Conservation (phyloP, 2,888 invertebrate genomes). For the Thalpophila matura region DNA sequence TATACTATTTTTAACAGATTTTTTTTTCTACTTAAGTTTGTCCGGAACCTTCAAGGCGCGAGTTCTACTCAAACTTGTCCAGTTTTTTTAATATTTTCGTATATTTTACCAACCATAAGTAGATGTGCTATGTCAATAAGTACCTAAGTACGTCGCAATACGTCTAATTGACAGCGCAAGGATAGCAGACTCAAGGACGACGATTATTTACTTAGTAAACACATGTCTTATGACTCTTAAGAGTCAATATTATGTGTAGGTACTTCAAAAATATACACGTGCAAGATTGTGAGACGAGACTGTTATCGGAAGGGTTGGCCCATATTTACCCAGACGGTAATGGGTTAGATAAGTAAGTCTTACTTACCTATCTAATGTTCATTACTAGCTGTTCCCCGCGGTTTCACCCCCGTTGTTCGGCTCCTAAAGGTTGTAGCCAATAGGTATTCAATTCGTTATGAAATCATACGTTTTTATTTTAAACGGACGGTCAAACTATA, state of each 20-base stretch:
- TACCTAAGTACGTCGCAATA: background rate
- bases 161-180: conserved; percentile 2
- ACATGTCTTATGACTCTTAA: conserved; percentile 34
- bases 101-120: conserved; percentile 16
- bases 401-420: too few species aligned
- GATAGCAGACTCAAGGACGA: conserved; percentile 38
- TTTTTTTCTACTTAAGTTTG: too few species aligned
- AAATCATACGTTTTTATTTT: too few species aligned
- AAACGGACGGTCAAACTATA: too few species aligned
- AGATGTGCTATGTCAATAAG: conserved; percentile 14
- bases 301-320: conserved; percentile 31
- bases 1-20: too few species aligned
- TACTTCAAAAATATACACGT: conserved; percentile 43
- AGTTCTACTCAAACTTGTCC: too few species aligned
- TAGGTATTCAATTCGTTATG: too few species aligned
- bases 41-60: too few species aligned
- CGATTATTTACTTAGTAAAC: conserved; percentile 24
- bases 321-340: conserved; percentile 33
- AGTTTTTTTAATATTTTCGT: conserved; percentile 11
- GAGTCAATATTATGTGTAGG: conserved; percentile 43
- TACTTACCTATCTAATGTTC: conserved; percentile 15
- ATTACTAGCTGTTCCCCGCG: too few species aligned
- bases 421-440: too few species aligned
- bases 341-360: conserved; percentile 18
- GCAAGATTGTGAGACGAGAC: conserved; percentile 22